Conservation (phyloP, 2,888 invertebrate genomes). For the Dynastes tityus region DNA sequence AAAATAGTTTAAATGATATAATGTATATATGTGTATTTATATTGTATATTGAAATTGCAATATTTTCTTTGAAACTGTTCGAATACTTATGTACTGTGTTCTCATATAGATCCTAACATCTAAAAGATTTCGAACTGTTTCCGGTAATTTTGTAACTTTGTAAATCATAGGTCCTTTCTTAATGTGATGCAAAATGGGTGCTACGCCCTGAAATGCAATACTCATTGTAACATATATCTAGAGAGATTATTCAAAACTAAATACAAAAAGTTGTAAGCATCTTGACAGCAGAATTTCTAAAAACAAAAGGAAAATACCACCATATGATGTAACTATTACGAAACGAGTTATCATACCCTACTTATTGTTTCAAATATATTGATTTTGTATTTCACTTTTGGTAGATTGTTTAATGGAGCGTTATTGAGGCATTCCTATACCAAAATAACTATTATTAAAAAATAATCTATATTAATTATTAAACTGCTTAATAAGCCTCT, state of each 20-base stretch:
- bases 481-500: neutral
- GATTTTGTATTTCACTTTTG: conserved; percentile 17
- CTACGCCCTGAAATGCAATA: conserved; percentile 38
- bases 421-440: neutral
- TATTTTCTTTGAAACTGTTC: conserved; percentile 40
- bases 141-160: conserved; percentile 16
- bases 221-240: conserved; percentile 41
- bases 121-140: conserved; percentile 33
- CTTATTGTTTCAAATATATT: conserved; percentile 23
- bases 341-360: conserved; percentile 5
- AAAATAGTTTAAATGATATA: conserved; percentile 45
- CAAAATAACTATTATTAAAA: neutral
- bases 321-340: conserved; percentile 15
- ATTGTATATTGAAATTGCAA: conserved; percentile 42
- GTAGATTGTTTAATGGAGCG: neutral
- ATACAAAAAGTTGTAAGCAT: conserved; percentile 12
- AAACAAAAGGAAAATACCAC: conserved; percentile 18
- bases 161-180: conserved; percentile 24
- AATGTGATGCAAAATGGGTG: conserved; percentile 37
- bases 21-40: conserved; percentile 51
- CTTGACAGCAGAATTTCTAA: conserved; percentile 23
- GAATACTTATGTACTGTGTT: conserved; percentile 10
- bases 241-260: conserved; percentile 7
- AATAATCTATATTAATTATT: neutral
- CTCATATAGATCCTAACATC: conserved; percentile 7